Base-by-base conservation (phyloP, 2,113 vertebrate species). In the Engystomops pustulosus region DNA sequence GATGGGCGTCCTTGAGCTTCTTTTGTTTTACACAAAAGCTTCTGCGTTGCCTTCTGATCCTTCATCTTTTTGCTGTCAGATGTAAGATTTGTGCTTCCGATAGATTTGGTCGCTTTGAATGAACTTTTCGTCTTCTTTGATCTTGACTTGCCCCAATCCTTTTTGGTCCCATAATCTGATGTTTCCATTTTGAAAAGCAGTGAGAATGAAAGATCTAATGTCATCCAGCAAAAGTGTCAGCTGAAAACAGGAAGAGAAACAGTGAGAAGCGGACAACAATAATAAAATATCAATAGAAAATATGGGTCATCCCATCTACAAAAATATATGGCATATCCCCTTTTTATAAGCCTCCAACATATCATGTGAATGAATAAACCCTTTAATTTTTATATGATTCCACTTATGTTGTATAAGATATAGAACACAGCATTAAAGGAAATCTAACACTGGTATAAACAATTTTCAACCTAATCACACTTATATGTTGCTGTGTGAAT, bases 111-210 rank as follows among this genome's bases (percentile, higher is more conserved):
- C 47, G 7, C 49, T 71, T 27, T 55, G 10, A 27, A 27, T 6
- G 67, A 49, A 44, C 14, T 41, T 58, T 15, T 71, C 32, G 25
- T 25, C 36, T 74, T 74, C 49, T 60, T 71, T 2, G 25, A 11
- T 45, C 60, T 82, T n/a, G 38, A 45, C 2, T 55, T 71, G 25
- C 80, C 36, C 36, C n/a, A 30, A 25, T 74, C 41, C 34, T 51
- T 47, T 41, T 38, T 44, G n/a, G 51, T 78, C 53, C 15, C 27
- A 9, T 76, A 25, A 32, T 30, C 17, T 6, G 38, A 10, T 1
- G 18, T 34, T 51, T 83, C 71, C 81, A 83, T 83, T 62, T 17
- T 49, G 65, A 23, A 17, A 12, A n/a, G 69, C 58, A 27, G 38
- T 53, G 49, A 51, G 7, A 17, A 82, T 8, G 62, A 82, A 23